Percentiles rank a stretch among this genome's conserved stretches.
Evolutionary conservation across 2,888 invertebrate genomes (phyloP).

Genomic region (Xylocampa areola): DNA sequence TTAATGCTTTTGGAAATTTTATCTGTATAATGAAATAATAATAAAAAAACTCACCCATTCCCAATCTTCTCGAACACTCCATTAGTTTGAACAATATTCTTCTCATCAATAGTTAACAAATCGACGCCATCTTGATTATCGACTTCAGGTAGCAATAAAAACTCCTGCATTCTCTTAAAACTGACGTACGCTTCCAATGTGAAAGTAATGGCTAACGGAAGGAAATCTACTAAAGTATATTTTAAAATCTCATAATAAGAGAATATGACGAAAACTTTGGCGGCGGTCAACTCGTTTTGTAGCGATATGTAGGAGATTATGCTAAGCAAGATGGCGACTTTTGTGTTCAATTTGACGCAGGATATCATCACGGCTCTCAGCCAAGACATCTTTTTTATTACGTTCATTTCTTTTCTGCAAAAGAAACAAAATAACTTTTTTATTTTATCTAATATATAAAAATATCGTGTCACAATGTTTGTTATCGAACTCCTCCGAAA

Average conservation of each 20-base stretch:
- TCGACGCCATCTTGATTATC: conserved; percentile 79
- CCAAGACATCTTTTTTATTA: conserved; percentile 92
- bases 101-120: conserved; percentile 75
- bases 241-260: conserved; percentile 95
- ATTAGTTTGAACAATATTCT: conserved; percentile 59
- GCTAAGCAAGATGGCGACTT: conserved; percentile 94
- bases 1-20: too few relatives aligned
- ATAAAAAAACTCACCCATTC: conserved; percentile 76
- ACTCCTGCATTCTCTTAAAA: conserved; percentile 92
- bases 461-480: too few relatives aligned
- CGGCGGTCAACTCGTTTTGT: conserved; percentile 92
- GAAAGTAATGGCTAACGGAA: conserved; percentile 94
- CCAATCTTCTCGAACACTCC: conserved; percentile 84
- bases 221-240: conserved; percentile 94
- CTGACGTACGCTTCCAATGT: conserved; percentile 94
- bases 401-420: conserved; percentile 91
- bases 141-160: conserved; percentile 85
- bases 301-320: conserved; percentile 92
- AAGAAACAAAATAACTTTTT: background rate
- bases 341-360: conserved; percentile 94
- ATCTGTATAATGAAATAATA: too few relatives aligned
- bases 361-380: conserved; percentile 92
- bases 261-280: conserved; percentile 94
- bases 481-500: too few relatives aligned
- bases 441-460: too few relatives aligned